Evolutionary conservation across 2,888 invertebrate species (phyloP).

Genomic region (Celastrina argiolus): DNA sequence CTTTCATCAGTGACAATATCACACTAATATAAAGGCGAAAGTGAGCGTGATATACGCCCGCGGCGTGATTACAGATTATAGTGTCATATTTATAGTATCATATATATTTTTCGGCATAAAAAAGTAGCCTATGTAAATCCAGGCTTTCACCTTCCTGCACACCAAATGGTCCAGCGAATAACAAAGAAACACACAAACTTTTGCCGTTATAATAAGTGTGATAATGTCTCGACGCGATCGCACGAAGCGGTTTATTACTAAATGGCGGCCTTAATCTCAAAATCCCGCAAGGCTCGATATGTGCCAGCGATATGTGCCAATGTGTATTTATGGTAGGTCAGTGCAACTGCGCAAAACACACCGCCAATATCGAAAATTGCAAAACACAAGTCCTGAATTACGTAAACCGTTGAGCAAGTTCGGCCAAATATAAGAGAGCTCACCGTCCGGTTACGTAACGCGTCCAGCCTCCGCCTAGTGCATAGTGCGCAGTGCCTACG

Average conservation of each 20-base stretch:
- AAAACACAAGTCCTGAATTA: constrained; percentile 69
- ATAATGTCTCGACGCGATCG: neutral
- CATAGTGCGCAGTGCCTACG: constrained; percentile 38
- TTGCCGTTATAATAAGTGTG: too few species aligned
- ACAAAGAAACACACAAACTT: too few species aligned
- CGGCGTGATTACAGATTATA: too few species aligned
- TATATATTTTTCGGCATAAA: too few species aligned
- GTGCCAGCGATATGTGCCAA: constrained; percentile 19
- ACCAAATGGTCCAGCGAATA: too few species aligned
- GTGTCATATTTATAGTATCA: too few species aligned
- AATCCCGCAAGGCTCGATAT: neutral
- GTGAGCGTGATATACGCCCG: too few species aligned
- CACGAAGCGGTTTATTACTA: neutral
- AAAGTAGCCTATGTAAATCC: too few species aligned
- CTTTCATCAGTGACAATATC: too few species aligned
- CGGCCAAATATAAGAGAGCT: constrained; percentile 58
- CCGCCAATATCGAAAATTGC: constrained; percentile 64
- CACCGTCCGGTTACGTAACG: constrained; percentile 54
- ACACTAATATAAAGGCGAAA: too few species aligned
- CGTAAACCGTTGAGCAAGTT: constrained; percentile 65
- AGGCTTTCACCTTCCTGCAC: too few species aligned
- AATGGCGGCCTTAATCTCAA: neutral
- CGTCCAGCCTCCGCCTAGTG: constrained; percentile 51
- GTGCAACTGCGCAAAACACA: constrained; percentile 50
- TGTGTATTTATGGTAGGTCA: constrained; percentile 42